Base-by-base conservation (phyloP, 2,797 vertebrate species). In the Sebastes kiyomatsui region DNA sequence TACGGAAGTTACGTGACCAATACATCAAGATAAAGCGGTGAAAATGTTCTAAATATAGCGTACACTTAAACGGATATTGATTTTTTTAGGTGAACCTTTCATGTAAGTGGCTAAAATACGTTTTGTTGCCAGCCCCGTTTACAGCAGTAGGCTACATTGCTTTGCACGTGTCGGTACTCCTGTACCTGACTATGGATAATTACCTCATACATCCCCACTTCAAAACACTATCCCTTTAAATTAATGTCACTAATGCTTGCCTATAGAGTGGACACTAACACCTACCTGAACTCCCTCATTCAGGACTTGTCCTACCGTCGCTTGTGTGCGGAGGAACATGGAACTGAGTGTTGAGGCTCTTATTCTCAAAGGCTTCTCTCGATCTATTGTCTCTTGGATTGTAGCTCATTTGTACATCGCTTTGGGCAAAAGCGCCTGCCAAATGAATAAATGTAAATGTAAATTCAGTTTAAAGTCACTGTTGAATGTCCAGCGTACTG, bases 401-500 rank as follows among this genome's bases (percentile, higher is more conserved):
- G 14, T 13, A 13, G 11, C 54, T 54, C 62, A 68, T 72, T 69
- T 78, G 38, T 60, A 27, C 4, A 59, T 30, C 3, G 2, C 62
- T 73, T 30, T 75, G 28, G n/a, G 69, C 32, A 62, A 72, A 80
- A 77, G 46, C 10, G 7, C 46, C 18, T 32, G 28, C 22, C 13
- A 70, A 75, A 72, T 77, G 23, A 83, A 78, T 65, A 75, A 61
- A 77, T 72, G 13, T 20, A 72, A 72, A 80, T 74, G 33, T 22
- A 72, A 79, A 81, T 60, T 75, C 38, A 72, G 13, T 55, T 65
- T 38, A 54, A 30, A 71, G 46, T 74, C 35, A 20, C 20, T 10
- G 10, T 49, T 49, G 28, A 85, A 61, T 22, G 14, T 71, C 20
- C 55, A 69, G 25, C n/a, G 14, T 58, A 8, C n/a, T 54, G 62